These are phyloP conservation scores for Vombatus ursinus DNA, from an alignment of 2,113 vertebrate species.

Conservation along the genomic window DNA sequence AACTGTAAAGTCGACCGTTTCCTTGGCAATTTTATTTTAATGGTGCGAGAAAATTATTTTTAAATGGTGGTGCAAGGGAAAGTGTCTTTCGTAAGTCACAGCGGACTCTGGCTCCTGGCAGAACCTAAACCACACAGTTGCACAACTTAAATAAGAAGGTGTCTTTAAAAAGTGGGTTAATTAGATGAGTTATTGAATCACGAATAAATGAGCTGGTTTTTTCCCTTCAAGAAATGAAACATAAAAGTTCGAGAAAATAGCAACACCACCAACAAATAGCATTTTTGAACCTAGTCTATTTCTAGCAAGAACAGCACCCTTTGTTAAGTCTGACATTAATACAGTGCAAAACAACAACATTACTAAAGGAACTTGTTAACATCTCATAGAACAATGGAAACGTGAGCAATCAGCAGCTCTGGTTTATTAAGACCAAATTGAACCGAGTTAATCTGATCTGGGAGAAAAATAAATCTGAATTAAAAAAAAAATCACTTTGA, in stretches of 20 bases:
- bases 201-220: conserved; percentile 26
- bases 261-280: conserved; percentile 29
- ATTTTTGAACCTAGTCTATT: conserved; percentile 47
- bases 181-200: conserved; percentile 30
- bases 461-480: conserved; percentile 41
- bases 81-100: conserved; percentile 39
- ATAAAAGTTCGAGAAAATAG: conserved; percentile 47
- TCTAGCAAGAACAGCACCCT: conserved; percentile 38
- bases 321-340: conserved; percentile 55
- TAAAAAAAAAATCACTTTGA: conserved; percentile 51
- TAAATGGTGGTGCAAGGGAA: conserved; percentile 37
- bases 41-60: conserved; percentile 41
- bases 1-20: conserved; percentile 19
- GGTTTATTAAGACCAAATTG: conserved; percentile 66
- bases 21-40: conserved; percentile 40
- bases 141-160: conserved; percentile 15
- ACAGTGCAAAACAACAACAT: conserved; percentile 60
- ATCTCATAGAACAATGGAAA: conserved; percentile 60
- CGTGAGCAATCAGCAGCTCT: conserved; percentile 44
- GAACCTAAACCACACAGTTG: conserved; percentile 25
- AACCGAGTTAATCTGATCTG: conserved; percentile 61
- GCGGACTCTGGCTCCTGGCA: background rate
- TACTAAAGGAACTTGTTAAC: conserved; percentile 48
- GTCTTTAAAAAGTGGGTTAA: conserved; percentile 49
- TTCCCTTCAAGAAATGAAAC: conserved; percentile 40